Conservation (phyloP, 2,888 invertebrate species). For the Formica aserva region DNA sequence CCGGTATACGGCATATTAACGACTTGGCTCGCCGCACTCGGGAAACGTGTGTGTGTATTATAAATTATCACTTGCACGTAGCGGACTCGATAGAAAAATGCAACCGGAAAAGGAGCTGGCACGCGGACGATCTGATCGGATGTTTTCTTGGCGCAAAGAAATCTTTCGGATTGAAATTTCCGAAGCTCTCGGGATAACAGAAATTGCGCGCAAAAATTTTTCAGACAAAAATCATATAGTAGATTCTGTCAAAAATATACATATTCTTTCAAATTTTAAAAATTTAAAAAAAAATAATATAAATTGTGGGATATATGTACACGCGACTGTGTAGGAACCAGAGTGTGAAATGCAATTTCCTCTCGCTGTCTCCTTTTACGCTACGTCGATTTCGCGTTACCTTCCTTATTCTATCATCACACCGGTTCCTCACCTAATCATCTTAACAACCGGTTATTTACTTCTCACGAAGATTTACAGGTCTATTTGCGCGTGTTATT, state of each 20-base stretch:
- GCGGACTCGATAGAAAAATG: neutral
- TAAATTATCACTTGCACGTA: slow-evolving; percentile 16
- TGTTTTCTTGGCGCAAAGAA: neutral
- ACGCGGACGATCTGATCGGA: neutral
- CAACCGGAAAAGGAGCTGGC: slow-evolving; percentile 3
- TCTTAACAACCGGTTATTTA: slow-evolving; percentile 17
- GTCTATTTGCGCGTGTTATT: neutral
- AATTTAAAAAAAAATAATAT: neutral
- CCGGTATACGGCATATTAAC: neutral
- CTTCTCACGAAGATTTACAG: neutral
- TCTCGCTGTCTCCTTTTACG: neutral
- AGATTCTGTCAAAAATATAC: neutral
- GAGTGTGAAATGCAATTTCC: neutral
- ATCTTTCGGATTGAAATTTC: neutral
- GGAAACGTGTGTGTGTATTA: neutral
- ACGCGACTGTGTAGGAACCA: neutral
- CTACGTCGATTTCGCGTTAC: slow-evolving; percentile 8
- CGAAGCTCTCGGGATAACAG: neutral
- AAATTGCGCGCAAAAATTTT: neutral
- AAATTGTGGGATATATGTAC: neutral
- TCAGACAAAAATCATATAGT: neutral
- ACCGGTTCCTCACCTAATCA: slow-evolving; percentile 10
- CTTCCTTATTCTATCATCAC: neutral
- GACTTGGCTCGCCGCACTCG: neutral
- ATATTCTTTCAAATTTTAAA: neutral